Evolutionary conservation across 1,140 invertebrate genomes (phyloP), one percentile per base, ranked within the genome.

Genomic region (Psilanteris sp.): DNA sequence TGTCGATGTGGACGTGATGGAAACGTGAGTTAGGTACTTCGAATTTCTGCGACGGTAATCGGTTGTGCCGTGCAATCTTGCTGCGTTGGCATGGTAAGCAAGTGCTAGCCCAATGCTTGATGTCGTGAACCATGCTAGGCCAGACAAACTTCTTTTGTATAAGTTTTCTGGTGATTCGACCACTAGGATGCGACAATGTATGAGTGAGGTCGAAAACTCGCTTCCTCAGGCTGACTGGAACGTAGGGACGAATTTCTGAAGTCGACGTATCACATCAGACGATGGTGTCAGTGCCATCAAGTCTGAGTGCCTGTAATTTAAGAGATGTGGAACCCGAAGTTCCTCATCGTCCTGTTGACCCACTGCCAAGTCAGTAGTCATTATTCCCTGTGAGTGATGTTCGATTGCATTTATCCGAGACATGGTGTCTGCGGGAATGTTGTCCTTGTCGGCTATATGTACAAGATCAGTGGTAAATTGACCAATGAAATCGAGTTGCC

Each of bases 181-280:
- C 66, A 6, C 79, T 77, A 2, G 80, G 79, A 2, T n/a, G n/a
- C n/a, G 80, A 57, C 4, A 81, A 29, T 1, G 32, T 7, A 48
- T 84, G 81, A 0, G 81, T 10, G 1, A 36, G 6, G 14, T 86
- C 54, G 41, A 85, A 84, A 50, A 61, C 27, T 20, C 4, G 15
- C 50, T 54, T 0, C n/a, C 80, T 70, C 8, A 83, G 66, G 6
- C 11, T 16, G 7, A 11, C 15, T 5, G 79, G 76, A 4, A 82
- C 20, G 82, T 39, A 39, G n/a, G 4, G 79, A 52, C 8, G 26
- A n/a, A n/a, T n/a, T n/a, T n/a, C 39, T 5, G 9, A 14, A 2
- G 39, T 43, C 3, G 22, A 26, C 10, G 20, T 43, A 11, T 43
- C 22, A 6, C 10, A 39, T 2, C 9, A 39, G 6, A 39, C 16